Evolutionary conservation across 1,140 invertebrate genomes (phyloP).

Genomic region (Acromyrmex heyeri): DNA sequence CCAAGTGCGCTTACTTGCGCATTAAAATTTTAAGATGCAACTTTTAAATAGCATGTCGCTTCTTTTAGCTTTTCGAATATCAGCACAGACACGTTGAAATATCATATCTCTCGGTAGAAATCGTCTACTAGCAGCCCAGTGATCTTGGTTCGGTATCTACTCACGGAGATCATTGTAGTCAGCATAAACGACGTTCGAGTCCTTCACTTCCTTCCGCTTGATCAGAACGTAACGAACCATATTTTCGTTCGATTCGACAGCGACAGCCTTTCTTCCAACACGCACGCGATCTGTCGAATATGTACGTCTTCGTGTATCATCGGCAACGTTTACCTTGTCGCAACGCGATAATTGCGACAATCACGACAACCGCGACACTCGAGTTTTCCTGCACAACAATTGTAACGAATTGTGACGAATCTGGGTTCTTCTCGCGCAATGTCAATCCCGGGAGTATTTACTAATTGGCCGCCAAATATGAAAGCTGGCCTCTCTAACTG

Average conservation of each 20-base stretch:
- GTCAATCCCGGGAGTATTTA: conserved; percentile 32
- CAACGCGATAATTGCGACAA: neutral
- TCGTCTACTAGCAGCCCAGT: neutral
- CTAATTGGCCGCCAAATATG: conserved; percentile 52
- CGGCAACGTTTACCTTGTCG: neutral
- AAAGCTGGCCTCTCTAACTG: neutral
- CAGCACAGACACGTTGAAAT: too few relatives aligned
- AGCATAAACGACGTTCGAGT: neutral
- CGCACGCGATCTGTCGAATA: neutral
- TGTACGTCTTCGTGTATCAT: conserved; percentile 35
- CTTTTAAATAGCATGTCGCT: neutral
- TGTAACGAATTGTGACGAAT: neutral
- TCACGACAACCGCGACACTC: neutral
- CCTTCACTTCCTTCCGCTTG: neutral
- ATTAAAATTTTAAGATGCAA: neutral
- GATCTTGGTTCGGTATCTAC: conserved; percentile 19
- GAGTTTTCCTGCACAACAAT: neutral
- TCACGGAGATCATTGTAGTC: neutral
- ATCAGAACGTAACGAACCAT: neutral
- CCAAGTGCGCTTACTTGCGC: neutral
- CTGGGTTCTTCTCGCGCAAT: conserved; percentile 33
- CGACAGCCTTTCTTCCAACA: neutral
- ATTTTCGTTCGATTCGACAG: neutral
- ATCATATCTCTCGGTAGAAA: neutral
- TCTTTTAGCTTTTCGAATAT: too few relatives aligned